Conservation (phyloP, 2,797 vertebrate species). For the Gila robusta region DNA sequence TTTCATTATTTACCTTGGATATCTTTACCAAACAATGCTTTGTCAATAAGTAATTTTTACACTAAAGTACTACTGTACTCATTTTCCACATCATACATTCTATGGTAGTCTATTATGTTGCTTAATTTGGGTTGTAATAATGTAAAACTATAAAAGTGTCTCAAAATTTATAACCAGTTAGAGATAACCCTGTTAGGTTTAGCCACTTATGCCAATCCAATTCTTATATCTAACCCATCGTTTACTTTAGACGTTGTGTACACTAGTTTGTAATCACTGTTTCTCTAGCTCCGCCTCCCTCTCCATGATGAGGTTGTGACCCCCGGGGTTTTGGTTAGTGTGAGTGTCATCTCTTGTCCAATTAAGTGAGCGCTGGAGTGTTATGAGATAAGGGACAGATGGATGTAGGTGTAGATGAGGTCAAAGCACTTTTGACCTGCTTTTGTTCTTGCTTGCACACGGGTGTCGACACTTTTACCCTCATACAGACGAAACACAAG, state of each 20-base stretch:
- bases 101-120: background rate
- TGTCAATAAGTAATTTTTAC: background rate
- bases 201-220: background rate
- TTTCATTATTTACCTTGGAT: background rate
- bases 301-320: slow-evolving; percentile 34
- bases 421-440: slow-evolving; percentile 53
- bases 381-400: slow-evolving; percentile 51
- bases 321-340: slow-evolving; percentile 42
- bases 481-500: slow-evolving; percentile 30
- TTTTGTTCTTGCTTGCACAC: slow-evolving; percentile 32
- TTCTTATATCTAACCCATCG: background rate
- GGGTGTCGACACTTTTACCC: slow-evolving; percentile 12
- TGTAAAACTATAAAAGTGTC: background rate
- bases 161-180: background rate
- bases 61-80: background rate
- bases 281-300: slow-evolving; percentile 18
- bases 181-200: background rate
- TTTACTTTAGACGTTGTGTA: background rate
- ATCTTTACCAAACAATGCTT: background rate
- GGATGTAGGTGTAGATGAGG: slow-evolving; percentile 49
- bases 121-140: background rate
- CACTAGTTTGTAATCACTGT: background rate
- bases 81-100: background rate
- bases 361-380: slow-evolving; percentile 38
- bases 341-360: slow-evolving; percentile 46